Evolutionary conservation across 2,113 vertebrate species (phyloP).

Genomic region (Saguinus midas): DNA sequence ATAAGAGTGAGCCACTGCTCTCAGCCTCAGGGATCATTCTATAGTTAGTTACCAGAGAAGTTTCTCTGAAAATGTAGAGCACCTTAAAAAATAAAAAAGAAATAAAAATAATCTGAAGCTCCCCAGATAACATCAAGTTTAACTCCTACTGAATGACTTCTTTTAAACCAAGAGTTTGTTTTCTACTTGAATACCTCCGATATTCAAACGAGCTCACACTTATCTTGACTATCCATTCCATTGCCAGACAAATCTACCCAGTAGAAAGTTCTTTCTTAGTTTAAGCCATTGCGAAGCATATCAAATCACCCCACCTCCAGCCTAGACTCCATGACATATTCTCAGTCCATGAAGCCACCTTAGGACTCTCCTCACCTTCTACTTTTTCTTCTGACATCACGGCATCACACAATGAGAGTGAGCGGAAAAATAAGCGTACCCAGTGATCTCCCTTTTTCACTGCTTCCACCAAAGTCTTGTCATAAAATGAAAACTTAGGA

Average conservation of each 20-base stretch:
- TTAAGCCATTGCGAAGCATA: not conserved
- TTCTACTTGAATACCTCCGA: not conserved
- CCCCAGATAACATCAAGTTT: not conserved
- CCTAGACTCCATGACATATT: not conserved
- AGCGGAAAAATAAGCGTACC: conserved; percentile 90
- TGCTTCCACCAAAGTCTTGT: conserved; percentile 88
- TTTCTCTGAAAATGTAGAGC: too few relatives aligned
- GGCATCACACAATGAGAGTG: conserved; percentile 94
- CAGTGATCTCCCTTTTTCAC: conserved; percentile 83
- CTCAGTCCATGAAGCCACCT: not conserved
- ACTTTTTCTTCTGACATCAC: conserved; percentile 95
- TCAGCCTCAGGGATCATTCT: too few relatives aligned
- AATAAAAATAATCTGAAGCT: not conserved
- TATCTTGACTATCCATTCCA: not conserved
- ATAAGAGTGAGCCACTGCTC: too few relatives aligned
- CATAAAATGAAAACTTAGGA: conserved; percentile 93
- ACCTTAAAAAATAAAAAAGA: too few relatives aligned
- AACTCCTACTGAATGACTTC: not conserved
- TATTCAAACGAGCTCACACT: not conserved
- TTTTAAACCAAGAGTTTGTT: not conserved
- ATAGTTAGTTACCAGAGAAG: too few relatives aligned
- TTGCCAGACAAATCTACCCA: not conserved
- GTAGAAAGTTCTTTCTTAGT: not conserved
- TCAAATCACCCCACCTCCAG: not conserved
- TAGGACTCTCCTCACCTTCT: conserved; percentile 85